Base-by-base conservation (phyloP, 2,888 invertebrate species). In the Perizoma flavofasciatum region DNA sequence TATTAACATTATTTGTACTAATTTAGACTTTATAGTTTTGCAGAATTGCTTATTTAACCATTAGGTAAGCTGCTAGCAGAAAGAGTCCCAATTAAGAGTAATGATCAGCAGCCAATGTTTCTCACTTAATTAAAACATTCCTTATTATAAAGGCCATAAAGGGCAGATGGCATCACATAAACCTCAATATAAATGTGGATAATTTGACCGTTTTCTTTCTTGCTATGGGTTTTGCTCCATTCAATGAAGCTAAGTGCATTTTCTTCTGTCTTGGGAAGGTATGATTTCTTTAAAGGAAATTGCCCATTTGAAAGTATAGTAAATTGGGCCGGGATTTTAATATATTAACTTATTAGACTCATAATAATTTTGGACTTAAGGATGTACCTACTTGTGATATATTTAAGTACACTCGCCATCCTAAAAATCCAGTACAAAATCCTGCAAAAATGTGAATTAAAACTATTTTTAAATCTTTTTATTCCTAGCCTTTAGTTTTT, bases 71-170 rank as follows among this genome's bases (percentile, higher is more conserved):
- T 54, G 52, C 45, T 41, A 56, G 11, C 41, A 45, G 49, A 48
- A 51, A 53, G 44, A 50, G 54, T 72, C 77, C 75, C 79, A 81
- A 85, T 83, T 81, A 81, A 77, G 69, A 81, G 73, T 81, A 83
- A 83, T 72, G 77, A 71, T 71, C 69, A 72, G 74, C 69, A 73
- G 70, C 73, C 75, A 69, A 77, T 79, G 78, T 82, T 85, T 86
- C 85, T 83, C 83, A 85, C 86, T 85, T 84, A 86, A 88, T 88
- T 86, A 86, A 80, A 79, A 77, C 81, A 83, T 85, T 79, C 80
- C 79, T 70, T 72, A 50, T 59, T 66, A 67, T 67, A 72, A 72
- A 71, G 59, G 65, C 74, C 73, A 71, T 73, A 77, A 73, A 72
- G 73, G 77, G 83, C 87, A 88, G 85, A 85, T 86, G 88, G 68